Evolutionary conservation across 2,113 vertebrate genomes (phyloP).

Genomic region (Hippoglossus stenolepis): DNA sequence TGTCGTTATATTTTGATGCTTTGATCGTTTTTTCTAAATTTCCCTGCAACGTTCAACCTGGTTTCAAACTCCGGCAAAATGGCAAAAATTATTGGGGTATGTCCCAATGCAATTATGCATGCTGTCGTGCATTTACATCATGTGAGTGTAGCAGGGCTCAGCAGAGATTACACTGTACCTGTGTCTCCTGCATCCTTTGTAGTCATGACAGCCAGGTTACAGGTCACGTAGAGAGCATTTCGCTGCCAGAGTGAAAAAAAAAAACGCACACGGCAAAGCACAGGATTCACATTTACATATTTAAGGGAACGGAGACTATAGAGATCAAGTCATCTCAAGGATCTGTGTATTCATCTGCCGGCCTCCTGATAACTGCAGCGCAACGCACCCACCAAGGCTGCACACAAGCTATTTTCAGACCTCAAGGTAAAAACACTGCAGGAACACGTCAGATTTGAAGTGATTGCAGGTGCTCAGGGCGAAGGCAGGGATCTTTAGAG

Average conservation of each 20-base stretch:
- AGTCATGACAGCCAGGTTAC: conserved; percentile 25
- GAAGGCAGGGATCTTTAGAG: conserved; percentile 38
- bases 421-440: conserved; percentile 36
- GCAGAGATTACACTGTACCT: conserved; percentile 53
- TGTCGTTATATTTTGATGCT: not conserved
- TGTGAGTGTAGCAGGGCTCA: conserved; percentile 50
- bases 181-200: conserved; percentile 41
- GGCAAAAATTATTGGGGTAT: conserved; percentile 71
- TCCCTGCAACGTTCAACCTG: conserved; percentile 43
- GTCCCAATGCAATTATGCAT: conserved; percentile 71
- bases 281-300: conserved; percentile 22
- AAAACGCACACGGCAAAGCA: conserved; percentile 1
- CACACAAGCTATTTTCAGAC: conserved; percentile 57
- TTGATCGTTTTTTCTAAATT: conserved; percentile 11
- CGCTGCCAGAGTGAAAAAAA: not conserved
- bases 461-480: conserved; percentile 56
- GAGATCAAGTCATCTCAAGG: not conserved
- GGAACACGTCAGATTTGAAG: conserved; percentile 50
- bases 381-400: conserved; percentile 39
- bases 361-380: conserved; percentile 39
- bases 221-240: not conserved
- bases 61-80: conserved; percentile 48
- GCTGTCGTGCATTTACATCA: conserved; percentile 64
- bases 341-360: not conserved
- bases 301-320: not conserved